Evolutionary conservation across 2,113 vertebrate genomes (phyloP).

Genomic region (Oreotrochilus melanogaster): DNA sequence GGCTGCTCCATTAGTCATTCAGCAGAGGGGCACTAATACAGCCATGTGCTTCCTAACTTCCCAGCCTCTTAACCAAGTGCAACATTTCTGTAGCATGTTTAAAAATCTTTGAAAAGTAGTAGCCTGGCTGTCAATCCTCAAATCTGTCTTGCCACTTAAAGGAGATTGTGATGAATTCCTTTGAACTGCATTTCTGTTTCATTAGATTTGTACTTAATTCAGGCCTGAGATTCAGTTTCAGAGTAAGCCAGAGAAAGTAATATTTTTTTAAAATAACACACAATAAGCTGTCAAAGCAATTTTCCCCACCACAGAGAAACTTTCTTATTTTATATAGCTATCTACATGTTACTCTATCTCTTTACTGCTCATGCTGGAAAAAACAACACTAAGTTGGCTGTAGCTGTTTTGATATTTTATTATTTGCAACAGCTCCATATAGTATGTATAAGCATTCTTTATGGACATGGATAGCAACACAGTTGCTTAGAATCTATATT

Average conservation of each 20-base stretch:
- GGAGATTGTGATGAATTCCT: neutral
- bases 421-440: neutral
- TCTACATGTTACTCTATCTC: neutral
- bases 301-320: neutral
- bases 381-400: neutral
- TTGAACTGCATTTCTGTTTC: slow-evolving; percentile 9
- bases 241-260: neutral
- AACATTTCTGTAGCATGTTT: neutral
- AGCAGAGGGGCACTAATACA: neutral
- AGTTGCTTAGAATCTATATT: neutral
- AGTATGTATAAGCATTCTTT: neutral
- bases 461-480: neutral
- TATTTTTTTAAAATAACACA: slow-evolving; percentile 3
- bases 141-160: neutral
- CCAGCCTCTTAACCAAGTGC: neutral
- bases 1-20: neutral
- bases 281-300: neutral
- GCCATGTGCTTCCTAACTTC: neutral
- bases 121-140: neutral
- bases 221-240: neutral
- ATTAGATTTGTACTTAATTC: neutral
- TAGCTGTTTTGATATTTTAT: neutral
- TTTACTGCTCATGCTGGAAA: neutral
- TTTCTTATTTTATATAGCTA: neutral
- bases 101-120: neutral